phyloP scores from a whole-genome alignment of 2,797 vertebrate species.

The Scarus forsteni region DNA sequence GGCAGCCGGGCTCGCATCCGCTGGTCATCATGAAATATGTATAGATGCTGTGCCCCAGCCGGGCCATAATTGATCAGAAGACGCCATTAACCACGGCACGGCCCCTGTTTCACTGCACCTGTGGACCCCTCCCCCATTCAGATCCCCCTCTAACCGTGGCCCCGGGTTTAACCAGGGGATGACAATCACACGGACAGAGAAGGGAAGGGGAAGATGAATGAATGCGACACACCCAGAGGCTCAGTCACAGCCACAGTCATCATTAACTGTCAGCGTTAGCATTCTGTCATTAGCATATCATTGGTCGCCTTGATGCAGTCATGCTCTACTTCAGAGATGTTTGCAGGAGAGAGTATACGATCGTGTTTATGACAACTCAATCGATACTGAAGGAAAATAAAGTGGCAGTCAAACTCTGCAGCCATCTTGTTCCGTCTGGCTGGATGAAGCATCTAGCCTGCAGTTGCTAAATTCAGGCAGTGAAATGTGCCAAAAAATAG shows the following conservation, averaged over 20 bases:
- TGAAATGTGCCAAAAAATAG: not conserved
- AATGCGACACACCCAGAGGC: slow-evolving; percentile 49
- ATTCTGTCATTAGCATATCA: slow-evolving; percentile 36
- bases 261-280: slow-evolving; percentile 40
- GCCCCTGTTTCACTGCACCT: slow-evolving; percentile 70
- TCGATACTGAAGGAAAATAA: slow-evolving; percentile 27
- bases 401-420: slow-evolving; percentile 17
- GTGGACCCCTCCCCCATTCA: slow-evolving; percentile 51
- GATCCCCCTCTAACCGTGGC: slow-evolving; percentile 1
- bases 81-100: slow-evolving; percentile 49
- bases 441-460: slow-evolving; percentile 22
- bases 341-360: slow-evolving; percentile 28
- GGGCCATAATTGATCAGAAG: slow-evolving; percentile 72
- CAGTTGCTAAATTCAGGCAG: slow-evolving; percentile 16
- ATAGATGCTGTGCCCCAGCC: slow-evolving; percentile 63
- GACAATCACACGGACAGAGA: slow-evolving; percentile 37
- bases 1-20: slow-evolving; percentile 49
- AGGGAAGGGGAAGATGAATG: slow-evolving; percentile 52
- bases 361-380: slow-evolving; percentile 26
- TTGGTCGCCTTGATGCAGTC: slow-evolving; percentile 12
- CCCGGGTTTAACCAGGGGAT: slow-evolving; percentile 49
- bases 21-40: slow-evolving; percentile 81
- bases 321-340: slow-evolving; percentile 11
- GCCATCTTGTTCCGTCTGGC: not conserved
- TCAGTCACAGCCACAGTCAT: slow-evolving; percentile 52